phyloP scores from a whole-genome alignment of 2,888 invertebrate species.

The Drosophila mulleri region DNA sequence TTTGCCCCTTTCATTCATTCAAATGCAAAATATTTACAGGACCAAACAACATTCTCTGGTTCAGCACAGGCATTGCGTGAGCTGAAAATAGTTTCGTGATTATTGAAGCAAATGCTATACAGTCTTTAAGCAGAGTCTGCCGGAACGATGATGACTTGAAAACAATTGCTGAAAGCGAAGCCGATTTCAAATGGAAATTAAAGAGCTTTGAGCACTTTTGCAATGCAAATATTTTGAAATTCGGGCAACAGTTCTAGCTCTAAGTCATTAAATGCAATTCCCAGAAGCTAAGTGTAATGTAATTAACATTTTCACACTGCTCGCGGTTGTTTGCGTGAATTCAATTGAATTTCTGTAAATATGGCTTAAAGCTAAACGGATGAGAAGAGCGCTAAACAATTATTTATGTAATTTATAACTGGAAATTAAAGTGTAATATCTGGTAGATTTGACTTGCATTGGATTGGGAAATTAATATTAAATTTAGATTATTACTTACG shows the following conservation, averaged over 20 bases:
- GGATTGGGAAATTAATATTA: too few relatives aligned
- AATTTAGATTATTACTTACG: too few relatives aligned
- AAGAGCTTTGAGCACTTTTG: neutral
- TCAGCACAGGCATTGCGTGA: constrained; percentile 1
- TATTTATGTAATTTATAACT: neutral
- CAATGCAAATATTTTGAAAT: neutral
- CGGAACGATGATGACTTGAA: neutral
- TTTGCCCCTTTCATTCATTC: constrained; percentile 35
- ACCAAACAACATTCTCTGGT: constrained; percentile 18
- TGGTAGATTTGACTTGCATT: too few relatives aligned
- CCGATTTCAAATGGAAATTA: constrained; percentile 1
- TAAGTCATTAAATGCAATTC: neutral
- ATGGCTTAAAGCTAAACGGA: neutral
- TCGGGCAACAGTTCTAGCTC: neutral
- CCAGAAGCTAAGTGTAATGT: neutral
- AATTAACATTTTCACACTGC: neutral
- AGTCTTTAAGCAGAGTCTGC: neutral
- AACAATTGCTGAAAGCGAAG: neutral
- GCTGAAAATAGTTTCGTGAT: constrained; percentile 20
- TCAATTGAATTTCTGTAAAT: neutral
- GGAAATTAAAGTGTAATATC: neutral
- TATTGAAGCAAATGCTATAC: constrained; percentile 21
- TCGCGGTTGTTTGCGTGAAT: neutral
- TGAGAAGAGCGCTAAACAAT: neutral
- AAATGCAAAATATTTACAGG: constrained; percentile 34